Percentiles rank a stretch among this genome's conserved stretches.
Conservation (phyloP, 2,888 invertebrate genomes). For the Callosobruchus maculatus region DNA sequence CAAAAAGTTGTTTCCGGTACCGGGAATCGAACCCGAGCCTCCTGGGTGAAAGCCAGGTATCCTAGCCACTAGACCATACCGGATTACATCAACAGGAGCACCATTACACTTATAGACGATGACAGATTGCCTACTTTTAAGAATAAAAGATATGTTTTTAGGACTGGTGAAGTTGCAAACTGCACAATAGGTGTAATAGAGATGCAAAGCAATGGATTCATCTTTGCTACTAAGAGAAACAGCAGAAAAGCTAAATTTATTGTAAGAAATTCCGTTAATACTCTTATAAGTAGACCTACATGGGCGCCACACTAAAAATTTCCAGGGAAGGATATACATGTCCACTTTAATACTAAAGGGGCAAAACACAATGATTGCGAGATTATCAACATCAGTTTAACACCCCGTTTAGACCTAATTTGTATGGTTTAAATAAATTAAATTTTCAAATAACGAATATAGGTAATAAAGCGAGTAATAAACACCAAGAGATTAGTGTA, state of each 20-base stretch:
- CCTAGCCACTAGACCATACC: conserved; percentile 62
- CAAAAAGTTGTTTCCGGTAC: conserved; percentile 54
- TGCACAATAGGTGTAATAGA: conserved; percentile 41
- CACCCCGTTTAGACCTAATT: too few species aligned
- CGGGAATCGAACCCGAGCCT: conserved; percentile 74
- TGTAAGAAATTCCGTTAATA: conserved; percentile 37
- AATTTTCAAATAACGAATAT: too few species aligned
- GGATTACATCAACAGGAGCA: conserved; percentile 16
- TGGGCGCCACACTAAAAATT: background rate
- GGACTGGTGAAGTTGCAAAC: conserved; percentile 43
- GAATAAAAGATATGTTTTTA: conserved; percentile 24
- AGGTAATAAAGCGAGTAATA: too few species aligned
- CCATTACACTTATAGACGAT: background rate
- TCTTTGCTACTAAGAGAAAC: conserved; percentile 48
- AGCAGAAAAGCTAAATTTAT: conserved; percentile 49
- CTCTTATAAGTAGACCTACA: too few species aligned
- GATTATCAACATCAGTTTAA: too few species aligned
- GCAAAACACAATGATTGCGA: too few species aligned
- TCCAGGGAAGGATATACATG: too few species aligned
- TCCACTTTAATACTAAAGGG: too few species aligned
- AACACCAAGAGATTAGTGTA: too few species aligned
- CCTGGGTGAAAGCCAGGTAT: conserved; percentile 71
- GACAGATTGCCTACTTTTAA: background rate
- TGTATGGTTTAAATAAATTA: too few species aligned
- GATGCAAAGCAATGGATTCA: conserved; percentile 48